These are phyloP conservation scores for Diploptera punctata DNA, from an alignment of 2,888 invertebrate species.

Conservation along the genomic window DNA sequence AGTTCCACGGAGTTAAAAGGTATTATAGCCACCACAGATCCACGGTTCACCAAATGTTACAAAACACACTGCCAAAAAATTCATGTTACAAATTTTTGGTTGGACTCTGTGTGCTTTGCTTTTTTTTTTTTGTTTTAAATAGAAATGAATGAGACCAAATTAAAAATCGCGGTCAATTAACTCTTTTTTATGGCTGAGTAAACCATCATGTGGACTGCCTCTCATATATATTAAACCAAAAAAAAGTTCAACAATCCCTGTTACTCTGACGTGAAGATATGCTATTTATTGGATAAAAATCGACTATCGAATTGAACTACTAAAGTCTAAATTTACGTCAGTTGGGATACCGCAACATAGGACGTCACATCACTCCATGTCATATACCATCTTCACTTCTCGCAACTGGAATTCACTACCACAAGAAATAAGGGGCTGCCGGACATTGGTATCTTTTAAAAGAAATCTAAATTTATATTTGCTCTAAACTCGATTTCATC, in stretches of 20 bases:
- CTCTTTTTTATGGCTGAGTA: constrained; percentile 12
- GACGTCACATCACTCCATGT: too few relatives aligned
- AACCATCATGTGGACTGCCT: constrained; percentile 2
- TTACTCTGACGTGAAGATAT: too few relatives aligned
- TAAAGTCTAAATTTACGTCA: too few relatives aligned
- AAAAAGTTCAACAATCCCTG: not conserved
- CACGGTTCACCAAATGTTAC: constrained; percentile 30
- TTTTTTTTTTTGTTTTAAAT: constrained; percentile 14
- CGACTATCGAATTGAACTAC: too few relatives aligned
- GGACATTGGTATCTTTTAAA: too few relatives aligned
- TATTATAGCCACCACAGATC: constrained; percentile 31
- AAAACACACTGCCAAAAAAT: constrained; percentile 29
- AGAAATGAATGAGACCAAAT: constrained; percentile 23
- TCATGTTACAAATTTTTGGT: constrained; percentile 35
- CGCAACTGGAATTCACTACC: too few relatives aligned
- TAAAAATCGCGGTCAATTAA: constrained; percentile 29
- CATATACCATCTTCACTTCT: too few relatives aligned
- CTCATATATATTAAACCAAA: not conserved
- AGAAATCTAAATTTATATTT: too few relatives aligned
- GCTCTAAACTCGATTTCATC: too few relatives aligned
- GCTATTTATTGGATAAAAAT: too few relatives aligned
- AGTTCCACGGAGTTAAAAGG: constrained; percentile 30
- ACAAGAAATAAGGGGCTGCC: too few relatives aligned
- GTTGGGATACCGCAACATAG: too few relatives aligned
- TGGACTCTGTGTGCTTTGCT: not conserved